Base-by-base conservation (phyloP, 2,113 vertebrate species). In the Ivindomyrus marchei region DNA sequence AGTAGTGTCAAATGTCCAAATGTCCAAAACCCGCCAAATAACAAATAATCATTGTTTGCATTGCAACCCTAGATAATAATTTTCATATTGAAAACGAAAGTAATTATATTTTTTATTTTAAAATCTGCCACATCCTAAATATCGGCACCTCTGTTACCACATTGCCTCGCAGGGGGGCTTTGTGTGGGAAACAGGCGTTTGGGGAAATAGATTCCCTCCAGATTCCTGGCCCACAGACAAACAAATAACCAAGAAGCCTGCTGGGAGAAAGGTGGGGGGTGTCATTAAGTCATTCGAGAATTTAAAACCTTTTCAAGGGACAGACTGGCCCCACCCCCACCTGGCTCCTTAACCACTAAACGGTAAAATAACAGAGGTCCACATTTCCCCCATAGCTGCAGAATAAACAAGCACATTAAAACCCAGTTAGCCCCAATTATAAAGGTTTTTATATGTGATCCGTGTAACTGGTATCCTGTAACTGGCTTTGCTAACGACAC, bases 261-360 rank as follows among this genome's bases (percentile, higher is more conserved):
- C 92, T 90, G 52, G 45, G 83, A 85, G 19, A 47, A 85, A 85
- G 83, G 85, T 39, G 52, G 91, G 45, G 62, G 89, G 93, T 91
- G 93, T 95, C 92, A 92, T 95, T 95, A 95, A 95, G 93, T 94
- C 95, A 95, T 95, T 95, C 94, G 93, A 94, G 95, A 96, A 95
- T 93, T 93, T 95, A 95, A 95, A 93, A 94, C 92, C 91, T 90
- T 88, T 91, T 92, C 88, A 85, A 88, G 85, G 90, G 84, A 86
- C 89, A 90, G 91, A 92, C 92, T 84, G 87, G 83, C 77, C 89
- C 88, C 52, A 49, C 24, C 90, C 92, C 90, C 87, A 88, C 86
- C 42, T 89, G 31, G 36, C 24, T 47, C 88, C 88, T 42, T 45
- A 42, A 83, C 90, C 90, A 89, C 91, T 90, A 92, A 89, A 93